Evolutionary conservation across 2,113 vertebrate species (phyloP), one percentile per base, ranked within the genome.

Genomic region (Sardina pilchardus): DNA sequence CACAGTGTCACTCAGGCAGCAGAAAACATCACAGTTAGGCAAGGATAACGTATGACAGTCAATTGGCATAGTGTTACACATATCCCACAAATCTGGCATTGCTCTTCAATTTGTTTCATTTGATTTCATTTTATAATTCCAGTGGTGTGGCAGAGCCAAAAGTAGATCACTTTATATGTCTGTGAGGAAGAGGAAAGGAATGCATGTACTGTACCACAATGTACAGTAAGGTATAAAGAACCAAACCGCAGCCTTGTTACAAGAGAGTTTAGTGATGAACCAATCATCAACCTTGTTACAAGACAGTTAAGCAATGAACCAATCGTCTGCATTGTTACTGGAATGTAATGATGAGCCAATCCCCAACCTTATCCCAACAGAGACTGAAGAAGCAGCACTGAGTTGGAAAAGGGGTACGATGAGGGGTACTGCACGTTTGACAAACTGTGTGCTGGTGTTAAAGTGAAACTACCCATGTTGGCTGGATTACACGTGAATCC

Each of bases 1-100:
- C 78, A 81, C 26, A 17, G 19, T 90, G 88, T 86, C 87, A 87
- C 85, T 63, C 82, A 1, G 30, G 84, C 47, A 34, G 30, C 1
- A 3, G 71, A 30, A 36, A 78, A 78, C 71, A 78, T 36, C 26
- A 78, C 26, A 17, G 14, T 34, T 78, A 71, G 8, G 63, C 8
- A 1, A 4, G 34, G 16, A 78, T 78, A 78, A 39, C 71, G 14
- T 8, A 71, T 71, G 30, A 78, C 10, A 30, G 34, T 12, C 71
- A 78, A 78, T 78, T 78, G 30, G 36, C 10, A 9, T 8, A 2
- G 45, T 47, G 45, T 47, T 14, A 47, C 45, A 1, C 9, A 1
- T 0, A 47, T 1, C 45, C 1, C 12, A 14, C 12, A 14, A 47
- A 47, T 47, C 45, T 14, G 45, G 1, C 6, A 47, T 47, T 14